Conservation (phyloP, 2,797 vertebrate species). For the Cirrhinus mrigala region DNA sequence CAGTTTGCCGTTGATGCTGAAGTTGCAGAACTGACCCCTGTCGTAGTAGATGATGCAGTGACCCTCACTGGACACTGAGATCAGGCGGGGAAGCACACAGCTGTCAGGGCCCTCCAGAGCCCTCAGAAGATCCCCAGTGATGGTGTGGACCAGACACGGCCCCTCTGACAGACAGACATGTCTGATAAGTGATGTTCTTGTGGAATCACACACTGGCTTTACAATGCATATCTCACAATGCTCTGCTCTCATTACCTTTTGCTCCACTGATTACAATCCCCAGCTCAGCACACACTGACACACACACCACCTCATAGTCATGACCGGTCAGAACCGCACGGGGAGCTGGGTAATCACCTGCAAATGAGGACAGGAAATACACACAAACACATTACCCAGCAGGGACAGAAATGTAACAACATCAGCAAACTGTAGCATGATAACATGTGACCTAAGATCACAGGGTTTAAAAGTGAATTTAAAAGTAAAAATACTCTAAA, state of each 20-base stretch:
- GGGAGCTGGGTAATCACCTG: slow-evolving; percentile 96
- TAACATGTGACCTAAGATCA: background rate
- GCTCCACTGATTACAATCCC: slow-evolving; percentile 97
- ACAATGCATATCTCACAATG: slow-evolving; percentile 7
- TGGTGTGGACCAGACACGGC: slow-evolving; percentile 97
- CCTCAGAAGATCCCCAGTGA: slow-evolving; percentile 96
- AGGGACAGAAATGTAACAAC: background rate
- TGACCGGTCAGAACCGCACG: slow-evolving; percentile 95
- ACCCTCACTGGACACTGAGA: slow-evolving; percentile 95
- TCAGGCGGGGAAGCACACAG: slow-evolving; percentile 89
- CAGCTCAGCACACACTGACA: slow-evolving; percentile 95
- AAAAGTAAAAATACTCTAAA: too few relatives aligned
- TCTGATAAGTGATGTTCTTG: background rate
- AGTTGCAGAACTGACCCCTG: slow-evolving; percentile 96
- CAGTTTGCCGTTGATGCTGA: slow-evolving; percentile 99
- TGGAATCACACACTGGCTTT: background rate
- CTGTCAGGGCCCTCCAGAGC: slow-evolving; percentile 94
- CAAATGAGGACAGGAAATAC: slow-evolving; percentile 51
- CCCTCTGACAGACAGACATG: slow-evolving; percentile 81
- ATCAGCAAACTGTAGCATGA: background rate
- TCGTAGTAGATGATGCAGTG: slow-evolving; percentile 99
- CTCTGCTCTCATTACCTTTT: slow-evolving; percentile 85
- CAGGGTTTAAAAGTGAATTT: too few relatives aligned
- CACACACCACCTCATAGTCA: slow-evolving; percentile 96
- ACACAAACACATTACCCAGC: background rate